These are phyloP conservation scores for Recurvirostra avosetta DNA, from an alignment of 2,113 vertebrate genomes.

Conservation along the genomic window DNA sequence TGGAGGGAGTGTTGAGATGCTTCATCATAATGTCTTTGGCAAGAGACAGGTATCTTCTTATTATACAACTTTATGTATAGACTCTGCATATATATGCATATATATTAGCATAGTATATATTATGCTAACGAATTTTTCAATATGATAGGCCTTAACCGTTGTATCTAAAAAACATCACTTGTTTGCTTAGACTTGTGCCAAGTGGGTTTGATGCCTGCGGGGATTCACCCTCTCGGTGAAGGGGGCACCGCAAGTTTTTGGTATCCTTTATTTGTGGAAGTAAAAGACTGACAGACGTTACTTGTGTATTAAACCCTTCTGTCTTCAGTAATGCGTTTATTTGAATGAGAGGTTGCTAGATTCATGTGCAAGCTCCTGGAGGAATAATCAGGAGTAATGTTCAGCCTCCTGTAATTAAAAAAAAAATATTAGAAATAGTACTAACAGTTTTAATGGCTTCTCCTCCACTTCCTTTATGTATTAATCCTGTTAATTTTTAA, in stretches of 20 bases:
- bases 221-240: background rate
- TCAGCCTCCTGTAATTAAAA: background rate
- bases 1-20: background rate
- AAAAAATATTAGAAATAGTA: background rate
- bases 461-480: background rate
- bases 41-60: background rate
- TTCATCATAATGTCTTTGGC: background rate
- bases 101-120: too few species aligned
- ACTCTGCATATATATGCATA: background rate
- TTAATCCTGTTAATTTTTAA: background rate
- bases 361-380: background rate
- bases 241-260: background rate
- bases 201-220: background rate
- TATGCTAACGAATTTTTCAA: background rate
- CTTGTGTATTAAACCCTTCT: background rate
- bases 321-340: fast-evolving
- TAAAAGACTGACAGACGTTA: background rate
- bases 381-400: background rate
- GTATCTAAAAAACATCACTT: background rate
- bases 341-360: background rate
- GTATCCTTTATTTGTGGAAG: background rate
- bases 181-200: background rate
- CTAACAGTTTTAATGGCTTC: background rate
- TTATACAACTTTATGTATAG: background rate
- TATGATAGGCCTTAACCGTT: background rate